Evolutionary conservation across 2,113 vertebrate genomes (phyloP).

Genomic region (Mirza zaza): DNA sequence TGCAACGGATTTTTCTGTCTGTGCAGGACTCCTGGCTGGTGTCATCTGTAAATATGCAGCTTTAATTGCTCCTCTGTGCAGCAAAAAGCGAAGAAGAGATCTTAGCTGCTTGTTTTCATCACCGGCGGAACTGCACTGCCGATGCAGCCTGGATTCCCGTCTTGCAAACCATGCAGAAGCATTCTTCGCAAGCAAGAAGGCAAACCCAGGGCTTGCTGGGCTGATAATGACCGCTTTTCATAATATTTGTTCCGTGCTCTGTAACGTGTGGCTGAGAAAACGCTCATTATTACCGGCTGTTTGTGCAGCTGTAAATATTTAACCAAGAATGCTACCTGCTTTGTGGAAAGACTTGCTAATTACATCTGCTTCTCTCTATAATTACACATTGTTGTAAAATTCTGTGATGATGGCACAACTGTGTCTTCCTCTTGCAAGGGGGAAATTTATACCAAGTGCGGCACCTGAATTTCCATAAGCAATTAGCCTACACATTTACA

Average conservation of each 20-base stretch:
- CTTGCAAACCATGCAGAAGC: neutral
- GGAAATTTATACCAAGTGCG: constrained; percentile 40
- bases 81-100: constrained; percentile 8
- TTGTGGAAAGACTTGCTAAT: constrained; percentile 59
- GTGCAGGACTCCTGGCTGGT: constrained; percentile 62
- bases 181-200: neutral
- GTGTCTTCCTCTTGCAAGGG: constrained; percentile 57
- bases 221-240: constrained; percentile 15
- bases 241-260: neutral
- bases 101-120: constrained; percentile 34
- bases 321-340: constrained; percentile 59
- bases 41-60: constrained; percentile 81
- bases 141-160: neutral
- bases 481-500: constrained; percentile 69
- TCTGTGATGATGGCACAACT: constrained; percentile 43
- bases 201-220: neutral
- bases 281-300: neutral
- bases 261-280: constrained; percentile 29
- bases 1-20: neutral
- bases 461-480: constrained; percentile 76
- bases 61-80: constrained; percentile 80
- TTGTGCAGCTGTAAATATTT: constrained; percentile 53
- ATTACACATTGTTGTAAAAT: constrained; percentile 59
- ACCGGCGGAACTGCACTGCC: neutral
- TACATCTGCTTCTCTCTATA: constrained; percentile 60